phyloP scores from a whole-genome alignment of 2,113 vertebrate species.

The Orcinus orca region DNA sequence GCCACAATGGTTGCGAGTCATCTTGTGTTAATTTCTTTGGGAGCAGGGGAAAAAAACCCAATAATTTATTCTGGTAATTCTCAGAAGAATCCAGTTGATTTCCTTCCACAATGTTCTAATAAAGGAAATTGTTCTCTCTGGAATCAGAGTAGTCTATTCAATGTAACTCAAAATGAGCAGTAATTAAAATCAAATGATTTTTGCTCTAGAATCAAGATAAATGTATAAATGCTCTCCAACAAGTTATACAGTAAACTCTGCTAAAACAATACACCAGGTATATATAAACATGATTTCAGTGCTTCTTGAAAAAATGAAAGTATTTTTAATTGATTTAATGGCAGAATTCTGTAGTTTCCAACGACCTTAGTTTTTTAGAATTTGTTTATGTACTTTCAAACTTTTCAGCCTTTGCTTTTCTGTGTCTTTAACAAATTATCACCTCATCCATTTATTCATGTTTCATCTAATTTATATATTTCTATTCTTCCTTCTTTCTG shows the following conservation, averaged over 20 bases:
- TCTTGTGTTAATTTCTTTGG: constrained; percentile 43
- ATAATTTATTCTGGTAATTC: not conserved
- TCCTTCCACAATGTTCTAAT: not conserved
- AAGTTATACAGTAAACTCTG: not conserved
- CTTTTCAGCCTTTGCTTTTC: not conserved
- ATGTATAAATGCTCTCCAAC: not conserved
- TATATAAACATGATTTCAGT: not conserved
- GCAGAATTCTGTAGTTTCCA: not conserved
- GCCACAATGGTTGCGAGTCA: not conserved
- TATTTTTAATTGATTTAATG: not conserved
- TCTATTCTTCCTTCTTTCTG: not conserved
- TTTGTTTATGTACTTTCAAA: not conserved
- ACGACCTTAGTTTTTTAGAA: not conserved
- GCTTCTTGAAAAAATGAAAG: not conserved
- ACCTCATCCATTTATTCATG: not conserved
- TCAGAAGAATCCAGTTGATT: constrained; percentile 33
- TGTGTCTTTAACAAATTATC: not conserved
- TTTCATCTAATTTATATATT: not conserved
- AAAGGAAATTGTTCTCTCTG: not conserved
- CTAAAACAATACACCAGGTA: not conserved
- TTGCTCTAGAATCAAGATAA: not conserved
- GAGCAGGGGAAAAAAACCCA: not conserved
- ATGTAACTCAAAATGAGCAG: constrained; percentile 41
- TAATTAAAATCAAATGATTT: constrained; percentile 44
- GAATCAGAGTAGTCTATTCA: constrained; percentile 6